Percentiles rank a stretch among this genome's conserved stretches.
These are phyloP conservation scores for Coenonympha glycerion DNA, from an alignment of 2,888 invertebrate genomes.

Conservation along the genomic window DNA sequence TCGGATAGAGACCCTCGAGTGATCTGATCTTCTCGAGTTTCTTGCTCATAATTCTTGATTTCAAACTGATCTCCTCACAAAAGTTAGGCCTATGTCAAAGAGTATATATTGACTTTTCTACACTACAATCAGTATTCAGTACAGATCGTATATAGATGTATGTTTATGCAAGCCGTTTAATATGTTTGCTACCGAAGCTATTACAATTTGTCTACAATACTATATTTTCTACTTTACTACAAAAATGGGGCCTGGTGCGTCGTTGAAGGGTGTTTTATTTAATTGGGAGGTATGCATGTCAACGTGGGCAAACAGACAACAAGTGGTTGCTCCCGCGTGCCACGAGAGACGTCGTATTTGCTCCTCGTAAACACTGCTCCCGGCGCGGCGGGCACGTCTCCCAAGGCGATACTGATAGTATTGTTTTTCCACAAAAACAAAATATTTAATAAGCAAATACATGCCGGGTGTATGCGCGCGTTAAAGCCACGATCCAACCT, in stretches of 20 bases:
- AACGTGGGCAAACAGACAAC: constrained; percentile 56
- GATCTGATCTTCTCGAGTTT: too few relatives aligned
- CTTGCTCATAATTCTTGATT: too few relatives aligned
- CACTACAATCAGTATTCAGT: too few relatives aligned
- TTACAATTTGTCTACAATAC: too few relatives aligned
- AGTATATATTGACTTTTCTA: too few relatives aligned
- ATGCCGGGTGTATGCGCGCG: neutral
- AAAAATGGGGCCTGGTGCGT: neutral
- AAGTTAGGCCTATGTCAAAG: too few relatives aligned
- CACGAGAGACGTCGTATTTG: constrained; percentile 65
- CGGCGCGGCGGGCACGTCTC: constrained; percentile 53
- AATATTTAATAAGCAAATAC: constrained; percentile 38
- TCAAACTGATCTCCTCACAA: too few relatives aligned
- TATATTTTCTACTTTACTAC: neutral
- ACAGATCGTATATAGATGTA: too few relatives aligned
- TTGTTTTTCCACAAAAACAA: constrained; percentile 35
- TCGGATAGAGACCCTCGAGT: too few relatives aligned
- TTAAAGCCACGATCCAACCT: neutral
- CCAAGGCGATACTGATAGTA: constrained; percentile 50
- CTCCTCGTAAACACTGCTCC: constrained; percentile 57
- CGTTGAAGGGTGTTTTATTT: constrained; percentile 38
- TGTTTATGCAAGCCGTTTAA: too few relatives aligned
- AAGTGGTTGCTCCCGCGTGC: constrained; percentile 46
- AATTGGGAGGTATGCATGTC: constrained; percentile 63
- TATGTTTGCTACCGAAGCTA: too few relatives aligned